Evolutionary conservation across 2,113 vertebrate species (phyloP).

Genomic region (Fulica atra): DNA sequence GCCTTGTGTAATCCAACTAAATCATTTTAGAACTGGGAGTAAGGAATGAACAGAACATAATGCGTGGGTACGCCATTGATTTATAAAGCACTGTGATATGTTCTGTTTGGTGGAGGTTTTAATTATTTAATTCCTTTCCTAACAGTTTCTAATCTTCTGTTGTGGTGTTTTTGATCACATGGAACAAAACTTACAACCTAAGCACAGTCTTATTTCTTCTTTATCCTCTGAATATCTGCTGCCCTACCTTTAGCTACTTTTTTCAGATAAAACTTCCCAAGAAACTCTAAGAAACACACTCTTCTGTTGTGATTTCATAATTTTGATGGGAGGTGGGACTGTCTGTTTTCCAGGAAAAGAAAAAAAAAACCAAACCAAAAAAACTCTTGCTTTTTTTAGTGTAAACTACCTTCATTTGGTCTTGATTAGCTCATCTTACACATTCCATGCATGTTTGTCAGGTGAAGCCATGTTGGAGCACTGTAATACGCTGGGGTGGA

Average conservation of each 20-base stretch:
- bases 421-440: background rate
- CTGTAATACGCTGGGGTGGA: background rate
- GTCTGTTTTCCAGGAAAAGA: background rate
- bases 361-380: background rate
- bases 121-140: background rate
- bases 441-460: slow-evolving; percentile 13
- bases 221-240: background rate
- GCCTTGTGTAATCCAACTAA: background rate
- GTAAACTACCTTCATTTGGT: background rate
- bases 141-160: background rate
- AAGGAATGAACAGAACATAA: background rate
- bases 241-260: background rate
- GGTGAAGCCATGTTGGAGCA: background rate
- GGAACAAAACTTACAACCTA: background rate
- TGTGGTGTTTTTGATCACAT: background rate
- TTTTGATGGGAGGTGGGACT: background rate
- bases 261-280: background rate
- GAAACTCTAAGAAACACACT: background rate
- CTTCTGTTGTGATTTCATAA: background rate
- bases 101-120: background rate
- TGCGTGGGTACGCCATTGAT: background rate
- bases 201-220: background rate
- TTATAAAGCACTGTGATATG: background rate
- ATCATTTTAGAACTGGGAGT: background rate
- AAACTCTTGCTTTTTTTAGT: background rate